Base-by-base conservation (phyloP, 2,113 vertebrate genomes). In the Propithecus coquereli region DNA sequence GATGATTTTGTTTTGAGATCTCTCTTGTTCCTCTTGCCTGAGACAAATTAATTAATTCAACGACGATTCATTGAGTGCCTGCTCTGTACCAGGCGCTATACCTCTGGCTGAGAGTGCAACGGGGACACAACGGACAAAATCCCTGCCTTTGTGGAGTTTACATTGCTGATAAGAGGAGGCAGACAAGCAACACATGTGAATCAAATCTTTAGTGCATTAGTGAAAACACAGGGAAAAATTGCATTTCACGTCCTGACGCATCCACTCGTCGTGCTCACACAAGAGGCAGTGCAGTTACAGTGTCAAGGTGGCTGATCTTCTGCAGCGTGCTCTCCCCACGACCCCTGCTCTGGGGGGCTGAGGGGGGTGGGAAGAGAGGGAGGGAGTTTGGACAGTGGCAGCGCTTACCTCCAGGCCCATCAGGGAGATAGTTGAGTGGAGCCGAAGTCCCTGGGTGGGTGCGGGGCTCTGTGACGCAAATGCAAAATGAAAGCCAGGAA, bases 311-410 rank as follows among this genome's bases (percentile, higher is more conserved):
- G 17, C 52, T 1, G 7, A 0, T 5, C 47, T 1, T 4, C 37
- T 0, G 17, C 23, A 11, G 1, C 2, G 3, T 0, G 1, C 3
- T 8, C 11, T 10, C 32, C 66, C 4, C 30, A 11, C 52, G 2
- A 7, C 30, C 22, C 11, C 18, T 25, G 37, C 63, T 52, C 1
- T 63, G 27, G 40, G 80, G n/a, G n/a, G n/a, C n/a, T n/a, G n/a
- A 22, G 22, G 10, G 59, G 11, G 59, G 27, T 23, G 7, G n/a
- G n/a, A n/a, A n/a, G n/a, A n/a, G 8, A n/a, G 3, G 1, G 22
- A 66, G 6, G 7, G 27, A 7, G 23, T 23, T 7, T 20, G 27
- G 43, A 32, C 6, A 23, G 27, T 6, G 8, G 16, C 54, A 20
- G 66, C 0, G 47, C 59, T 1, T 32, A 8, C 14, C 1, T 40